These are phyloP conservation scores for Aix galericulata DNA, from an alignment of 2,113 vertebrate species.

Conservation along the genomic window DNA sequence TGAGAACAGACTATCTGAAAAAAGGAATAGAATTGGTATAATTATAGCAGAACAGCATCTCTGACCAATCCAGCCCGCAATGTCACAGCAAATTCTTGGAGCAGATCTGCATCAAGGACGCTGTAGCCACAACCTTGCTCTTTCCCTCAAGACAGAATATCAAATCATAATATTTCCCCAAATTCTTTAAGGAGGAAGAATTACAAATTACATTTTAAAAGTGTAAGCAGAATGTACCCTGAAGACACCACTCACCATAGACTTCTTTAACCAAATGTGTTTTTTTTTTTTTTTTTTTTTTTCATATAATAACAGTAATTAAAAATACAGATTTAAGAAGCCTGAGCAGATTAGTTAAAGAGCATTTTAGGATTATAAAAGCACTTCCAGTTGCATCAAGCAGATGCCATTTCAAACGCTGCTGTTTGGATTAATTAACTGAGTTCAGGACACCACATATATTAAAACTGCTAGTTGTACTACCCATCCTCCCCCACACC, in stretches of 20 bases:
- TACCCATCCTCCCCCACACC: background rate
- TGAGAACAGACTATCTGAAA: background rate
- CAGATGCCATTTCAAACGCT: conserved; percentile 53
- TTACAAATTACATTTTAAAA: background rate
- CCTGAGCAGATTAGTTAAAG: conserved; percentile 49
- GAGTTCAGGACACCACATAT: conserved; percentile 42
- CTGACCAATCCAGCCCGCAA: background rate
- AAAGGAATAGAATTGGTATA: background rate
- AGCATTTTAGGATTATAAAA: conserved; percentile 60
- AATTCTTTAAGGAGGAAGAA: background rate
- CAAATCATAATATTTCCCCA: background rate
- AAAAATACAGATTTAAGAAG: conserved; percentile 51
- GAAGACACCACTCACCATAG: background rate
- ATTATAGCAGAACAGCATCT: background rate
- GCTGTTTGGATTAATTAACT: conserved; percentile 59
- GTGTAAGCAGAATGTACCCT: background rate
- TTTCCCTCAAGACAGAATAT: background rate
- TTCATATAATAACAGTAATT: conserved; percentile 56
- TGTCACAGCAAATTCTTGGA: background rate
- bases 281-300: conserved; percentile 48
- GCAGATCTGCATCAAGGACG: background rate
- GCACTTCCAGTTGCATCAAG: conserved; percentile 36
- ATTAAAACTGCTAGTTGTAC: conserved; percentile 37
- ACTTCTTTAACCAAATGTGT: background rate
- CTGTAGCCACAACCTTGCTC: background rate